Conservation (phyloP, 1,140 invertebrate genomes). For the Sogatella furcifera region DNA sequence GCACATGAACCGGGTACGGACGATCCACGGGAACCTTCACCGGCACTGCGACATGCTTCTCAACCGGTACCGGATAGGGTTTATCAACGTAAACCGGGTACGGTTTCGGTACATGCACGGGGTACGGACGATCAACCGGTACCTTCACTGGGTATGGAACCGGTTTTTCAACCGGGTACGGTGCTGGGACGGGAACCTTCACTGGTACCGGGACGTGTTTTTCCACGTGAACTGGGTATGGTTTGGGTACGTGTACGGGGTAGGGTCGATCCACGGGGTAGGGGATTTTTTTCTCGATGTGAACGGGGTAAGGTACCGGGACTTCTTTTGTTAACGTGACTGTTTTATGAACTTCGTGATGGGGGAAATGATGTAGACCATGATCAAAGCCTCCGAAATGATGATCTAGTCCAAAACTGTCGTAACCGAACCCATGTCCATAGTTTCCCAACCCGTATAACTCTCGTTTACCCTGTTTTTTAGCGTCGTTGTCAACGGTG, state of each 20-base stretch:
- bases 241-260: conserved; percentile 43
- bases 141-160: background rate
- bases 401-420: too few species aligned
- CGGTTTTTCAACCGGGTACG: background rate
- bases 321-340: background rate
- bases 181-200: background rate
- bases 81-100: conserved; percentile 44
- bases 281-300: conserved; percentile 11
- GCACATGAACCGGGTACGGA: conserved; percentile 36
- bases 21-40: conserved; percentile 22
- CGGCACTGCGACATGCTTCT: conserved; percentile 12
- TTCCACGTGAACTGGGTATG: conserved; percentile 31
- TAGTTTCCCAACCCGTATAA: too few species aligned
- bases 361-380: background rate
- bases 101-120: conserved; percentile 28
- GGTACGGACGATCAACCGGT: background rate
- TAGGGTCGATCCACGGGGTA: conserved; percentile 32
- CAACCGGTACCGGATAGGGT: conserved; percentile 43
- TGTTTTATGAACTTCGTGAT: background rate
- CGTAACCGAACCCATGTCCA: too few species aligned
- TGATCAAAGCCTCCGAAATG: too few species aligned
- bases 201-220: background rate
- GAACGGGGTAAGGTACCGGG: background rate
- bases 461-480: too few species aligned
- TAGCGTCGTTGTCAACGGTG: too few species aligned